Percentiles rank a stretch among this genome's conserved stretches.
Evolutionary conservation across 2,797 vertebrate species (phyloP).

Genomic region (Enteromius argenteus): DNA sequence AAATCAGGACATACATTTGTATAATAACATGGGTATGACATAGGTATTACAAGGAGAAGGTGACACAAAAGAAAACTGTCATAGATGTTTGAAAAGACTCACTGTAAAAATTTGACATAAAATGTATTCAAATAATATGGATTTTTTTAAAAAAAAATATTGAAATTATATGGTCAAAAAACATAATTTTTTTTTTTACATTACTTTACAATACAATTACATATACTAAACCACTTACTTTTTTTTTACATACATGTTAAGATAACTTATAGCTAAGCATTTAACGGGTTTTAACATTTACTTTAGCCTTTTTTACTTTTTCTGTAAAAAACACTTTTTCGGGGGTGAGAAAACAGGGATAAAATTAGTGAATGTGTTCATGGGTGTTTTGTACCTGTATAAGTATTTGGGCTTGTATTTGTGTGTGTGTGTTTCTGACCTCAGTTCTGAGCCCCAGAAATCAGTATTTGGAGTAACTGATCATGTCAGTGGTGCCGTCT

Average conservation of each 20-base stretch:
- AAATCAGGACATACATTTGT: too few species aligned
- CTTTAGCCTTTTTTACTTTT: not conserved
- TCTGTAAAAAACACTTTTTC: not conserved
- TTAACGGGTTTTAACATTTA: not conserved
- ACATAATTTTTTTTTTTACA: too few species aligned
- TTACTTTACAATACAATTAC: too few species aligned
- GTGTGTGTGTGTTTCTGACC: slow-evolving; percentile 34
- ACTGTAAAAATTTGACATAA: too few species aligned
- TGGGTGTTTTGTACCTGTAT: not conserved
- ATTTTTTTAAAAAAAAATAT: too few species aligned
- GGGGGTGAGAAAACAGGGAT: not conserved
- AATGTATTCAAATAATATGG: too few species aligned
- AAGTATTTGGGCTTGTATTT: not conserved
- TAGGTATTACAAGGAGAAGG: too few species aligned
- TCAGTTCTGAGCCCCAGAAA: slow-evolving; percentile 23
- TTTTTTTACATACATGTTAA: not conserved
- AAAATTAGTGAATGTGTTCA: not conserved
- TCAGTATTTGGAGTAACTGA: slow-evolving; percentile 54
- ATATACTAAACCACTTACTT: too few species aligned
- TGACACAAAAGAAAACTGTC: too few species aligned
- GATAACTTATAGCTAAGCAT: not conserved
- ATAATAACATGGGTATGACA: too few species aligned
- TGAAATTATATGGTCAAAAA: too few species aligned
- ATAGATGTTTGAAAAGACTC: too few species aligned
- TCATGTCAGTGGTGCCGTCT: slow-evolving; percentile 53